Base-by-base conservation (phyloP, 2,888 invertebrate species). In the Graphium colonna region DNA sequence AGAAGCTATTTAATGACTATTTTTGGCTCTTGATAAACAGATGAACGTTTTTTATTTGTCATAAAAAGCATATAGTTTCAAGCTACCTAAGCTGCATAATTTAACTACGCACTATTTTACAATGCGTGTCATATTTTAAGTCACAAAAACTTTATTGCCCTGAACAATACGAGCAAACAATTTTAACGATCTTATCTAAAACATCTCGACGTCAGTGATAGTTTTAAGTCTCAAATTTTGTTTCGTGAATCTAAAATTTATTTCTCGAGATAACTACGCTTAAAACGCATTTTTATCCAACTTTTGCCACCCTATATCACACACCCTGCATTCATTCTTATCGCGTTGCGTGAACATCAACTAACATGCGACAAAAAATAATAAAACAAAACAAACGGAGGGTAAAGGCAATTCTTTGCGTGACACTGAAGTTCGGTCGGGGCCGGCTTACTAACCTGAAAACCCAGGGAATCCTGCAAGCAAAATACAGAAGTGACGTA, bases 391-490 rank as follows among this genome's bases (percentile, higher is more conserved):
- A 46, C 15, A 36, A 36, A 36, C 36, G 12, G 36, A 10, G 36
- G 53, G 60, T 57, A 44, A 26, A 44, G 31, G 44, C 36, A 21
- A 16, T 42, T 38, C 28, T 43, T 50, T 49, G 54, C 54, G 46
- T 54, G 50, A 26, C 33, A 48, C 40, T 55, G 36, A 40, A 55
- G 40, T 51, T 33, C 16, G 45, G 46, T 49, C 57, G 50, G 53
- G 53, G 56, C 49, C 54, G 44, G 42, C 50, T 61, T 70, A 89
- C 89, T 89, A 73, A 90, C 89, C 90, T 88, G 89, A 90, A 81
- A 90, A 89, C 72, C 90, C 90, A 70, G 89, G 89, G 68, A 90
- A 90, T 75, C 90, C 90, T 90, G 90, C 61, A 89, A 89, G 78
- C 77, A 84, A 80, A 86, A 82, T 72, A 68, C 70, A 71, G 17